Conservation (phyloP, 1,140 invertebrate genomes). For the Scylla paramamosain region DNA sequence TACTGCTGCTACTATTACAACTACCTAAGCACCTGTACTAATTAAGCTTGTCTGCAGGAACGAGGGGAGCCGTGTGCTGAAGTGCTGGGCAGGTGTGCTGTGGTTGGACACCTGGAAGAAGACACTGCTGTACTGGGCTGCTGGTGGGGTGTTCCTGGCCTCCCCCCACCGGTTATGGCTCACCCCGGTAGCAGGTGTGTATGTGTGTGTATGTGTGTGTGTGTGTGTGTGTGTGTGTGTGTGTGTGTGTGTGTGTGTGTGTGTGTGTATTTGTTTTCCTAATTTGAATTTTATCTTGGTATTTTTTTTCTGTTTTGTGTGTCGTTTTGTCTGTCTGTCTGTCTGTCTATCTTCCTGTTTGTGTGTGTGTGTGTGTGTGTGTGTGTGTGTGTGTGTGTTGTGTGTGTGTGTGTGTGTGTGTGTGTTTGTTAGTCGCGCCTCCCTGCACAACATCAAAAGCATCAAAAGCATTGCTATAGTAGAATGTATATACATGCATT, state of each 20-base stretch:
- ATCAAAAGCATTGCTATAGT: no score
- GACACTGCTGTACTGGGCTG: slow-evolving; percentile 43
- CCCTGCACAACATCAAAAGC: no score
- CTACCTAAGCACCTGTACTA: no score
- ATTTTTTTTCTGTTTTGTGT: not conserved
- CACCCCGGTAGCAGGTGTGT: slow-evolving; percentile 52
- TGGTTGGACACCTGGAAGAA: slow-evolving; percentile 69
- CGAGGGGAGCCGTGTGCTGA: slow-evolving; percentile 38
- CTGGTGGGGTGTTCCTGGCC: not conserved
- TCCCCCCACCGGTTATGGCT: slow-evolving; percentile 49
- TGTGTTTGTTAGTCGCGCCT: not conserved
- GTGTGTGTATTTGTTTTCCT: slow-evolving; percentile 39
- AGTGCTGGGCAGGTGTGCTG: slow-evolving; percentile 48
- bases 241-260: slow-evolving; percentile 32
- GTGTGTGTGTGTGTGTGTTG: slow-evolving; percentile 37
- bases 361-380: slow-evolving; percentile 6
- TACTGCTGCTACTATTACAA: no score
- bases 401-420: slow-evolving; percentile 29
- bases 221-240: not conserved
- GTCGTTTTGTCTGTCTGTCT: not conserved
- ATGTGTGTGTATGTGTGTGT: not conserved
- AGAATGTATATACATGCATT: no score
- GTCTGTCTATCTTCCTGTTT: not conserved
- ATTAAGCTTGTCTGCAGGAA: slow-evolving; percentile 34
- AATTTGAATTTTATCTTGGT: not conserved